These are phyloP conservation scores for Pomacea maculata DNA, from an alignment of 1,140 invertebrate species.

Conservation along the genomic window DNA sequence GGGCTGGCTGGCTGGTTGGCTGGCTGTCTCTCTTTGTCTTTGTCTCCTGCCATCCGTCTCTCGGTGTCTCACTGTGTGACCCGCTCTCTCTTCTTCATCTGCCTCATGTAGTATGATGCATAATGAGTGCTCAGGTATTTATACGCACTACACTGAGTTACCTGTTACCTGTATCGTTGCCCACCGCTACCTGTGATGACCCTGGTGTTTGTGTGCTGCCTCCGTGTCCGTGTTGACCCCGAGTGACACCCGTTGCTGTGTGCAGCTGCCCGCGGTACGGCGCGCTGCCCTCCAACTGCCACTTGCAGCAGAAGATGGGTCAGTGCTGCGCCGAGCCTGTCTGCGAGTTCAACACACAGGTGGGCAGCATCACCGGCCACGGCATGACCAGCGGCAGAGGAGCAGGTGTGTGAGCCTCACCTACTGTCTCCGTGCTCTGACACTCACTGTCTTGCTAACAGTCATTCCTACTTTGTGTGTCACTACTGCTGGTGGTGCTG, in stretches of 20 bases:
- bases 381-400: slow-evolving; percentile 42
- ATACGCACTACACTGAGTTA: no score
- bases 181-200: no score
- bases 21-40: background rate
- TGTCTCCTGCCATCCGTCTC: background rate
- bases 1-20: background rate
- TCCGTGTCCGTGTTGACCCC: no score
- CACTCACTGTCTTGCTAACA: no score
- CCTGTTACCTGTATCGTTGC: no score
- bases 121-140: no score
- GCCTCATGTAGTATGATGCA: background rate
- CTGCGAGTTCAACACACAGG: slow-evolving; percentile 49
- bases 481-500: no score
- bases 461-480: no score
- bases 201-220: no score
- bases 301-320: slow-evolving; percentile 42
- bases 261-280: slow-evolving; percentile 46
- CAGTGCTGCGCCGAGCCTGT: slow-evolving; percentile 48
- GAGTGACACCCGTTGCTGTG: no score
- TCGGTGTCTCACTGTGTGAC: background rate
- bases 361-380: slow-evolving; percentile 42
- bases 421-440: background rate
- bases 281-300: slow-evolving; percentile 42
- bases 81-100: background rate
- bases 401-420: slow-evolving; percentile 28